Evolutionary conservation across 2,888 invertebrate genomes (phyloP).

Genomic region (Hipparchia sbordonii): DNA sequence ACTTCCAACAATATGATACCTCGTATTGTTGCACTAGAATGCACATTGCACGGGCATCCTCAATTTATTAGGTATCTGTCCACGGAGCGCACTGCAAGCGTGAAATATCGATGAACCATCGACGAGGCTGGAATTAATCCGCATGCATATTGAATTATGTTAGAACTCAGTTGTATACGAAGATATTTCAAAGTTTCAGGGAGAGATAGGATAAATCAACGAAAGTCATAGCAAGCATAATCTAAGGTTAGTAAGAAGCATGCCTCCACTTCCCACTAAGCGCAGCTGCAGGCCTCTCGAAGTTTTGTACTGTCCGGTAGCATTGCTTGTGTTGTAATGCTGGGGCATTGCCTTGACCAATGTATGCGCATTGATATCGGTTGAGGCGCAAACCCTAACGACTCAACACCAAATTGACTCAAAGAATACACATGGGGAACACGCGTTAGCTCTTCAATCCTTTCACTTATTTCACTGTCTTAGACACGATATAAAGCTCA

Average conservation of each 20-base stretch:
- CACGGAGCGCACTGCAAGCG: constrained; percentile 16
- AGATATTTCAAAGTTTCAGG: background rate
- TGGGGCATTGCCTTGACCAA: background rate
- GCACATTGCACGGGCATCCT: constrained; percentile 5
- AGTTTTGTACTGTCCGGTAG: background rate
- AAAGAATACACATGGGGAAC: no score
- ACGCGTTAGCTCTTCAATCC: no score
- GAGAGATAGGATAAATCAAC: background rate
- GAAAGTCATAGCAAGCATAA: background rate
- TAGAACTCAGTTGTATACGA: constrained; percentile 1
- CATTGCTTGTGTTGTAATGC: background rate
- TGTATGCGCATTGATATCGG: background rate
- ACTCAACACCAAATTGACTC: background rate
- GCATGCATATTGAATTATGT: constrained; percentile 25
- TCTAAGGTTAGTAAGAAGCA: background rate
- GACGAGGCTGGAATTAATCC: constrained; percentile 24
- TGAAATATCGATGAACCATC: constrained; percentile 25
- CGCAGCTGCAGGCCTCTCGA: no score
- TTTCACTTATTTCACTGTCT: no score
- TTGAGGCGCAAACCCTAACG: no score
- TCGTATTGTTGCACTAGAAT: constrained; percentile 9
- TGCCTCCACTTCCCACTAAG: no score
- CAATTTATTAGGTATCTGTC: constrained; percentile 24
- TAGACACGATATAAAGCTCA: no score
- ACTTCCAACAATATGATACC: constrained; percentile 14